phyloP scores from a whole-genome alignment of 92 coral and sea anemone species.

The Pocillopora meandrina region DNA sequence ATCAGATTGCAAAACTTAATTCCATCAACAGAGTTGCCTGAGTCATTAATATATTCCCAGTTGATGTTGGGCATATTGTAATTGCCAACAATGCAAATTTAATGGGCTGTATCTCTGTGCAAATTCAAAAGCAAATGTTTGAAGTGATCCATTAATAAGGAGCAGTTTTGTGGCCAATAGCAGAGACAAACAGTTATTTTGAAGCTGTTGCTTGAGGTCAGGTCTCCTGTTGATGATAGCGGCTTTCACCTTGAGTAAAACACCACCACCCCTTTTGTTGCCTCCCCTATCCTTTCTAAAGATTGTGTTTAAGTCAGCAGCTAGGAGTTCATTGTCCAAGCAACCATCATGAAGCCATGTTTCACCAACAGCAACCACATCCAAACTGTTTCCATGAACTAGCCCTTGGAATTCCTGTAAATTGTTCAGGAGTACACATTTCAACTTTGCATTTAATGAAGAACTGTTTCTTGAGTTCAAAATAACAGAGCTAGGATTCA shows the following conservation, averaged over 20 bases:
- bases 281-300: neutral
- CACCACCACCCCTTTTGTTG: neutral
- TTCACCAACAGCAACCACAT: slow-evolving; percentile 5
- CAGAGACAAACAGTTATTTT: neutral
- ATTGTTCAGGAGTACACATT: neutral
- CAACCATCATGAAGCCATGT: slow-evolving; percentile 8
- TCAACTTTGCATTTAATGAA: neutral
- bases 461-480: neutral
- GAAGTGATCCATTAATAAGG: neutral
- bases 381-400: neutral
- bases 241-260: neutral
- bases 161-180: neutral
- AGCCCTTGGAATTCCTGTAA: neutral
- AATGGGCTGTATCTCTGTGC: neutral
- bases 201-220: neutral
- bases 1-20: slow-evolving; percentile 15
- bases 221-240: neutral
- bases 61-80: slow-evolving; percentile 17
- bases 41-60: slow-evolving; percentile 6
- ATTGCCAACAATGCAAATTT: slow-evolving; percentile 33
- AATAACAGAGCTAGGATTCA: too few relatives aligned
- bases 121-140: neutral
- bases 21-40: neutral
- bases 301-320: neutral
- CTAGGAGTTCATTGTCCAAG: neutral